Conservation (phyloP, 2,113 vertebrate species). For the Eretmochelys imbricata region DNA sequence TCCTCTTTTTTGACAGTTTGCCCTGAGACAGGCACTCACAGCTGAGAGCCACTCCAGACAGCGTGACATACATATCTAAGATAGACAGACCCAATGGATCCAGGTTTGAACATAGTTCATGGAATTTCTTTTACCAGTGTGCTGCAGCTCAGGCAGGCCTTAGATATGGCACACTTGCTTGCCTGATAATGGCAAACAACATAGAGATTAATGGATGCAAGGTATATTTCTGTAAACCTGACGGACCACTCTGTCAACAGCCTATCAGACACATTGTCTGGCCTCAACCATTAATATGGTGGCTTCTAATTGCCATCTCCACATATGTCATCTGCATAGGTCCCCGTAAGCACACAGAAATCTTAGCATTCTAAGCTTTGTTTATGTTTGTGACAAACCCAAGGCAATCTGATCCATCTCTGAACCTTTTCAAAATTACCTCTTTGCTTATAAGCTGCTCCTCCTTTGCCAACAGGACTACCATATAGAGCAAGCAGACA, state of each 20-base stretch:
- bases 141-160: neutral
- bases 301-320: neutral
- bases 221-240: neutral
- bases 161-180: neutral
- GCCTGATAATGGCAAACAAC: neutral
- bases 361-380: neutral
- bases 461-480: constrained; percentile 94
- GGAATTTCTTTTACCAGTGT: neutral
- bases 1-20: too few relatives aligned
- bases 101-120: neutral
- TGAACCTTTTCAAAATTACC: constrained; percentile 73
- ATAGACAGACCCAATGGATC: neutral
- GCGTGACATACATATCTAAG: neutral
- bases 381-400: neutral
- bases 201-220: neutral
- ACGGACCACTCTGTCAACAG: neutral
- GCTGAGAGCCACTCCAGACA: too few relatives aligned
- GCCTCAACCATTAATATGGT: neutral
- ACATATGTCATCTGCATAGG: neutral
- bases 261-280: neutral
- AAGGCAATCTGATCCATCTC: neutral
- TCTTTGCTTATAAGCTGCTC: constrained; percentile 84
- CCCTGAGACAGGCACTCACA: too few relatives aligned
- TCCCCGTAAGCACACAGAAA: neutral
- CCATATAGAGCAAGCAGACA: constrained; percentile 93